Conservation (phyloP, 2,797 vertebrate species). For the Ciconia nigra region DNA sequence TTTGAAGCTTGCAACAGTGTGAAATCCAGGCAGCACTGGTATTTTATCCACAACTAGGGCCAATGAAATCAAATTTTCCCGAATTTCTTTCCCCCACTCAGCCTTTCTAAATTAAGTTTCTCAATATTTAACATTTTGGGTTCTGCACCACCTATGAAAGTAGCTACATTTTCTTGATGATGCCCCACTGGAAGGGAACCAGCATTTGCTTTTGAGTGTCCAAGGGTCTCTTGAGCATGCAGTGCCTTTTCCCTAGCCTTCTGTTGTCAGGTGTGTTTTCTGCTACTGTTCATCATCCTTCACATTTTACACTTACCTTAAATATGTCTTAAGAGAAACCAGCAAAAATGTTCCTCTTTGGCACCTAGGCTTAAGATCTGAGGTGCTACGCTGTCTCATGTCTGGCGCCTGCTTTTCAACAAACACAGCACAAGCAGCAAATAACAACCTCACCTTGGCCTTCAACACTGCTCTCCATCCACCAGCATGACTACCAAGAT, state of each 20-base stretch:
- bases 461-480: background rate
- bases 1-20: rapidly evolving
- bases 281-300: background rate
- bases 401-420: background rate
- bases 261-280: background rate
- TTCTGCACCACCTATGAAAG: background rate
- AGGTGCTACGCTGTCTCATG: background rate
- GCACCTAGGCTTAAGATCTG: background rate
- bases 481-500: background rate
- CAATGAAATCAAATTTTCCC: background rate
- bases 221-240: background rate
- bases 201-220: background rate
- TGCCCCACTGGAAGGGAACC: background rate
- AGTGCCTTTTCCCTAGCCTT: background rate
- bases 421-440: background rate
- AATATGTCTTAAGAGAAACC: background rate
- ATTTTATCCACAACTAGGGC: background rate
- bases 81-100: background rate
- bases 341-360: background rate
- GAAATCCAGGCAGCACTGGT: background rate
- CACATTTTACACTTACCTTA: background rate
- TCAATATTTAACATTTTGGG: background rate
- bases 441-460: background rate
- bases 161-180: background rate
- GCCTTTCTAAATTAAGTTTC: background rate